Evolutionary conservation across 2,113 vertebrate genomes (phyloP), one percentile per base, ranked within the genome.

Genomic region (Sakesphorus luctuosus): DNA sequence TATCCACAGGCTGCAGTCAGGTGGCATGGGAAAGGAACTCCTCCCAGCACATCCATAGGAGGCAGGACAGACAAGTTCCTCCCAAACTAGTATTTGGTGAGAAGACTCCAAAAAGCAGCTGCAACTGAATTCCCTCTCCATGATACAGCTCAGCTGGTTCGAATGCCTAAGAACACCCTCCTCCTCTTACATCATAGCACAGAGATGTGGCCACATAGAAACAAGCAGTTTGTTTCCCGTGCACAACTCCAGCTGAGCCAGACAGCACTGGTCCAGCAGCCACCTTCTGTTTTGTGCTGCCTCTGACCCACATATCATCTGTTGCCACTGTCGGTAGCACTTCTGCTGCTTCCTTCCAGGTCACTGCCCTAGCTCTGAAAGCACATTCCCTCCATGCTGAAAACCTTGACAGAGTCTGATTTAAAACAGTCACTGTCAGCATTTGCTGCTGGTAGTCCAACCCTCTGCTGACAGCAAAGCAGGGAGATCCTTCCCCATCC

Each of bases 261-360:
- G 18, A 14, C 28, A 69, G 55, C 61, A 56, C 31, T 24, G 69
- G 46, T 13, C 36, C 38, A 93, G 56, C 29, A 71, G 8, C 5
- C 17, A 15, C 25, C 66, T 49, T 74, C 44, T 89, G 31, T 44
- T 83, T 36, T 0, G 0, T 69, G 73, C 73, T 3, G 15, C 56
- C n/a, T 78, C 66, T 81, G 74, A 46, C 88, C 46, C 47, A 72
- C 23, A 3, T 24, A 24, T 73, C 77, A 53, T 36, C 56, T 46
- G 56, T 62, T 82, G 56, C 44, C 61, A 43, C 53, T 12, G 38
- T 25, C 7, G 1, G 59, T 47, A 92, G 53, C 0, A 0, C 71
- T 75, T 78, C 40, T 33, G 38, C 47, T 52, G 20, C 62, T 88
- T 79, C 62, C 82, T 90, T 93, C 66, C 75, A 85, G 66, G 89